Conservation (phyloP, 2,113 vertebrate species). For the Tyto alba region DNA sequence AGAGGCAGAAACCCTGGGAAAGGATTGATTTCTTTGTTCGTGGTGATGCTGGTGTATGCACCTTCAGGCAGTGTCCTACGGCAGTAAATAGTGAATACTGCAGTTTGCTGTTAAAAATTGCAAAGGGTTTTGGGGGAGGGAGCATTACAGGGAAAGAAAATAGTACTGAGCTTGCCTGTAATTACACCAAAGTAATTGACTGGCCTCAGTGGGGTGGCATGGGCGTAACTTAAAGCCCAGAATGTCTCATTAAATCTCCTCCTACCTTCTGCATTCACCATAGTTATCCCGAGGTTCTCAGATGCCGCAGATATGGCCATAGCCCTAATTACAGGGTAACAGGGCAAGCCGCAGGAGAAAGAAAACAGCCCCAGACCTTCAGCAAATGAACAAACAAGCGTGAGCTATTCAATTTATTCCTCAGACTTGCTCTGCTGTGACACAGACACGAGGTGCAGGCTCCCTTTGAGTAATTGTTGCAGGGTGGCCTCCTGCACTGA, state of each 20-base stretch:
- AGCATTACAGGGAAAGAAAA: not conserved
- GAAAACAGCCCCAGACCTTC: not conserved
- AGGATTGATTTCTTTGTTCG: not conserved
- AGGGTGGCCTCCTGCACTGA: not conserved
- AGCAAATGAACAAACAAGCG: not conserved
- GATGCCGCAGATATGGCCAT: not conserved
- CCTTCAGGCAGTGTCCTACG: not conserved
- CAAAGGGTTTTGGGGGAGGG: not conserved
- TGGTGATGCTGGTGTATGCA: rapidly evolving
- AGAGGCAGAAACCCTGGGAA: not conserved
- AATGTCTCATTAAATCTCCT: constrained; percentile 5
- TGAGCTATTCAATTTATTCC: not conserved
- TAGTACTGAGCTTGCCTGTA: not conserved
- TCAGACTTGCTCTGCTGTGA: not conserved
- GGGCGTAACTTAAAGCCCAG: not conserved
- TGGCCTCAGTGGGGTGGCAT: not conserved
- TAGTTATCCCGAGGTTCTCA: not conserved
- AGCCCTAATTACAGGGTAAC: not conserved
- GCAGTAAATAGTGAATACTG: not conserved
- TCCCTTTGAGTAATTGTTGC: rapidly evolving
- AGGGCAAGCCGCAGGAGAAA: not conserved
- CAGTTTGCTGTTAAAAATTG: not conserved
- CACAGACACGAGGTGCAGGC: not conserved
- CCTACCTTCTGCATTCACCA: not conserved
- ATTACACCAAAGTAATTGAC: not conserved